phyloP scores from a whole-genome alignment of 2,113 vertebrate genomes.

The Sebastes fasciatus region DNA sequence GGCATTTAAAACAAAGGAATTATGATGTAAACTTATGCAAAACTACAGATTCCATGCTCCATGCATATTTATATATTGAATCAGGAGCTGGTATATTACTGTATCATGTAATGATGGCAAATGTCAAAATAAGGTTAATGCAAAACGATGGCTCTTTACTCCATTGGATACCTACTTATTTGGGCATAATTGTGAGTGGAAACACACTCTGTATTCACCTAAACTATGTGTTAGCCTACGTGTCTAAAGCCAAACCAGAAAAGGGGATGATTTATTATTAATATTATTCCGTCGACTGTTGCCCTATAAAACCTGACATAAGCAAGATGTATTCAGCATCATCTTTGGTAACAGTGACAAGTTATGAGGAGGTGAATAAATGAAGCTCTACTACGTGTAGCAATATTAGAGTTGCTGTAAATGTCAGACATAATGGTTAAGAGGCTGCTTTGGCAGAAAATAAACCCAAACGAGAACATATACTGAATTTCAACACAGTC shows the following conservation, averaged over 20 bases:
- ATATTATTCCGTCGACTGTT: not conserved
- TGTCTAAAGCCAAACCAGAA: slow-evolving; percentile 1
- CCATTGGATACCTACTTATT: not conserved
- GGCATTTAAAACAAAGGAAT: slow-evolving; percentile 10
- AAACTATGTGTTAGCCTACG: not conserved
- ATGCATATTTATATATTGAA: not conserved
- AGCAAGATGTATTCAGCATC: slow-evolving; percentile 1
- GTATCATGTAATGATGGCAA: not conserved
- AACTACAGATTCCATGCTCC: not conserved
- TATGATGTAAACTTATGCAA: slow-evolving; percentile 9
- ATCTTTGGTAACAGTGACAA: slow-evolving; percentile 11
- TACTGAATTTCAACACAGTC: too few species aligned
- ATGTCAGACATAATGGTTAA: slow-evolving; percentile 14
- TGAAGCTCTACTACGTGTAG: not conserved
- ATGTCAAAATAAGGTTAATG: slow-evolving; percentile 15
- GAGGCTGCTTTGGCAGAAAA: not conserved
- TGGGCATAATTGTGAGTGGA: not conserved
- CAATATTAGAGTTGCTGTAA: slow-evolving; percentile 8
- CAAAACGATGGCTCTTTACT: not conserved
- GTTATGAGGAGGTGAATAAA: slow-evolving; percentile 16
- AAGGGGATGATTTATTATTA: slow-evolving; percentile 17
- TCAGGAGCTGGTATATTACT: not conserved
- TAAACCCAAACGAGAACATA: slow-evolving; percentile 7
- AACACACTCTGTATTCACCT: not conserved
- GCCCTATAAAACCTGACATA: not conserved